Base-by-base conservation (phyloP, 2,113 vertebrate species). In the Egretta garzetta region DNA sequence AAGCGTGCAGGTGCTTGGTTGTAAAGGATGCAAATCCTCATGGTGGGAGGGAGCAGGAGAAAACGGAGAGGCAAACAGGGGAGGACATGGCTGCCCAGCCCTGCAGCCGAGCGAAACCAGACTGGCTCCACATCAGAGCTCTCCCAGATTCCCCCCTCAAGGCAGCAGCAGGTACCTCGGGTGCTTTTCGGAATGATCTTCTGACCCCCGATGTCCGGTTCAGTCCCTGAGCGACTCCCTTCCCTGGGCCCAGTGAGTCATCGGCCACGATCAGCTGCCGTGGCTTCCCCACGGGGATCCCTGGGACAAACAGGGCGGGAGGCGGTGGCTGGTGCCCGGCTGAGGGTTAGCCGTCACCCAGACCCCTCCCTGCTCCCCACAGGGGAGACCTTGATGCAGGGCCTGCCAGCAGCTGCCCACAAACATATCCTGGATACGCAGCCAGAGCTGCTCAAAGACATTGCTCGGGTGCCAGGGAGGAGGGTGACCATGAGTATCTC, bases 151-250 rank as follows among this genome's bases (percentile, higher is more conserved):
- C 6, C 20, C 59, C 85, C 81, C 56, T 55, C n/a, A 80, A 6
- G 1, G 80, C 67, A 86, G 83, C 55, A 49, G 60, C 35, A 56
- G 20, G 33, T 99, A 99, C 99, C 99, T 99, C 99, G 0, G 99
- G 99, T 88, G 98, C 95, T 98, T 99, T 99, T 74, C 99, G 99
- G 98, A 99, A 99, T 0, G 99, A 99, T 95, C 99, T 99, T 96
- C 99, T 98, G 98, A 99, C 99, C 43, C 99, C 99, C 3, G 99
- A 98, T 0, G 98, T 99, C 80, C 99, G 98, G 97, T 99, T 99
- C 95, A 99, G 97, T 33, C 99, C 99, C 97, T 99, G 99, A 30
- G 98, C n/a, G 76, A 99, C 99, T 71, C 99, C 99, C 95, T 99
- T 99, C 72, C 99, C 99, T 19, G 99, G 96, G 56, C 99, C 99